Conservation (phyloP, 2,888 invertebrate species). For the Hipparchia semele region DNA sequence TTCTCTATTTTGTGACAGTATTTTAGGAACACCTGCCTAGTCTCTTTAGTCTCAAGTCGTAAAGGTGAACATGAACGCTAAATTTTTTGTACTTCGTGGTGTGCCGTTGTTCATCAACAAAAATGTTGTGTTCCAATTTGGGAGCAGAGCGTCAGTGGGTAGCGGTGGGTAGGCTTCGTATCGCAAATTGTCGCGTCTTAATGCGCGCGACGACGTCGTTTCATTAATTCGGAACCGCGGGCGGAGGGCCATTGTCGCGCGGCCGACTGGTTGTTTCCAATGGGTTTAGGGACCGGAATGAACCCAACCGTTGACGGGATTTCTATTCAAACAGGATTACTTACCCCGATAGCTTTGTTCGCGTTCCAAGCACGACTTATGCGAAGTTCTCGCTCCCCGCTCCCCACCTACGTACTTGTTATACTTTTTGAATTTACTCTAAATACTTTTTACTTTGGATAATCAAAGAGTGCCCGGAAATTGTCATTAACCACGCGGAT, state of each 20-base stretch:
- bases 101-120: neutral
- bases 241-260: conserved; percentile 43
- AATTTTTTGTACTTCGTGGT: too few relatives aligned
- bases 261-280: conserved; percentile 50
- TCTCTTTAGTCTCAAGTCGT: too few relatives aligned
- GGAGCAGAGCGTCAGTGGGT: neutral
- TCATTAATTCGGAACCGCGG: conserved; percentile 53
- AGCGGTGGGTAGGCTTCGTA: conserved; percentile 38
- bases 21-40: too few relatives aligned
- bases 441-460: too few relatives aligned
- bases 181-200: conserved; percentile 42
- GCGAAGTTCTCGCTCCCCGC: neutral
- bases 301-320: conserved; percentile 6
- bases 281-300: conserved; percentile 31
- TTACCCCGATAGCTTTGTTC: conserved; percentile 2
- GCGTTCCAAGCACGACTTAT: neutral
- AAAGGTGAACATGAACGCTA: neutral
- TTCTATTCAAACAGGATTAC: neutral
- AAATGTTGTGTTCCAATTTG: conserved; percentile 9
- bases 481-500: too few relatives aligned
- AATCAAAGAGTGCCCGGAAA: too few relatives aligned
- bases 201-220: conserved; percentile 39
- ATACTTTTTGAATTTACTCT: neutral
- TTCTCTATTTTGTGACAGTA: too few relatives aligned
- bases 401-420: neutral